A percentile compares a stretch with the other conserved stretches of the same genome.
These are phyloP conservation scores for Anguilla japonica DNA, from an alignment of 2,113 vertebrate genomes.

Conservation along the genomic window DNA sequence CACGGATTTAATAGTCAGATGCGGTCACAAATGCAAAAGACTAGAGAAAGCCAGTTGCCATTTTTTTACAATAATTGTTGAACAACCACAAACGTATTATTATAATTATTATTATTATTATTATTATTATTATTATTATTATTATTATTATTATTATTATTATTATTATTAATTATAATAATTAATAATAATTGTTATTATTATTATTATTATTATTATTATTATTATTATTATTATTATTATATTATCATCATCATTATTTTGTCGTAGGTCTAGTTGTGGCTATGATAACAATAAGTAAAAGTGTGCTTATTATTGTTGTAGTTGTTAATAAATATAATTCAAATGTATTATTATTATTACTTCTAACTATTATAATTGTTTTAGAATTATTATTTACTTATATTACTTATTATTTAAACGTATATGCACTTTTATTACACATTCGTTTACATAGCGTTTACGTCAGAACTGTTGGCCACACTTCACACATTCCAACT, in stretches of 20 bases:
- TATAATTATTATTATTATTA: not conserved
- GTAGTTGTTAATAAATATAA: too few relatives aligned
- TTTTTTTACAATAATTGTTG: not conserved
- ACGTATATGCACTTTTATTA: too few relatives aligned
- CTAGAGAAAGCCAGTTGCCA: not conserved
- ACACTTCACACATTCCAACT: not conserved
- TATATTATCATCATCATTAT: too few relatives aligned
- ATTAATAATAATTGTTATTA: not conserved
- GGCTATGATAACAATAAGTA: too few relatives aligned
- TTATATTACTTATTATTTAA: too few relatives aligned
- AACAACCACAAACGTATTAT: not conserved
- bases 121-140: not conserved
- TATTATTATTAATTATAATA: not conserved
- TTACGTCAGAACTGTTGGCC: not conserved
- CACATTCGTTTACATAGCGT: not conserved
- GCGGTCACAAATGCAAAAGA: not conserved
- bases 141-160: not conserved
- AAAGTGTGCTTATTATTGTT: too few relatives aligned
- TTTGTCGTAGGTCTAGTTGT: too few relatives aligned
- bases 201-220: not conserved
- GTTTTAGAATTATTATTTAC: too few relatives aligned
- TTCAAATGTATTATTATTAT: too few relatives aligned
- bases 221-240: not conserved
- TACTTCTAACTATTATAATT: too few relatives aligned
- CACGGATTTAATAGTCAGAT: not conserved